Conservation (phyloP, 1,140 invertebrate genomes). For the Drosophila micromelanica region DNA sequence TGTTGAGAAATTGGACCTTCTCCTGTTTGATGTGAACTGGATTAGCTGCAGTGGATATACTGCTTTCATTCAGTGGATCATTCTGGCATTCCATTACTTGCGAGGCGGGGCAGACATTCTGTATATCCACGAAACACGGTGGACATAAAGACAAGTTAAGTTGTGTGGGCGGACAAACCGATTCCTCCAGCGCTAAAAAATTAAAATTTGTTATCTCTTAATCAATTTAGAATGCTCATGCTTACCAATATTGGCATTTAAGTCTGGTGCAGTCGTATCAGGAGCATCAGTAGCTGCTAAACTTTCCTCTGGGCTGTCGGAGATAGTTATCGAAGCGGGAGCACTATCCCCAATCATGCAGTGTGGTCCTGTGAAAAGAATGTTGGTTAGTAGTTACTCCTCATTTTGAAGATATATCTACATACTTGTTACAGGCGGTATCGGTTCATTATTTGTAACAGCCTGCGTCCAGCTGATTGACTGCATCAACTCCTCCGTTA, state of each 20-base stretch:
- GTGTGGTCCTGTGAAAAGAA: conserved; percentile 1
- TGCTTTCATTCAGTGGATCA: conserved; percentile 27
- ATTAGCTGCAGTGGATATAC: too few species aligned
- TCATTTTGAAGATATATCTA: background rate
- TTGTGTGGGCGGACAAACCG: conserved; percentile 18
- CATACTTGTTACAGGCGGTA: background rate
- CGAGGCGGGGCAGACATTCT: conserved; percentile 11
- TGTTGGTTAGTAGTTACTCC: background rate
- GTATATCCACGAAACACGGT: conserved; percentile 28
- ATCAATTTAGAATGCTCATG: background rate
- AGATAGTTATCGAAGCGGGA: too few species aligned
- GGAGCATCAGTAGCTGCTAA: too few species aligned
- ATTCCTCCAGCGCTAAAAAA: background rate
- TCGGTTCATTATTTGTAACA: background rate
- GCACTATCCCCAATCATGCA: background rate
- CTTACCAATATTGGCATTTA: background rate
- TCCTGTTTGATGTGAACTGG: conserved; percentile 13
- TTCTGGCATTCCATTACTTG: background rate
- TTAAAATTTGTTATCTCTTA: background rate
- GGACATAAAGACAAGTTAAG: background rate
- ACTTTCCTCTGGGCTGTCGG: background rate
- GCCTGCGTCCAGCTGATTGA: background rate
- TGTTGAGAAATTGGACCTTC: conserved; percentile 22
- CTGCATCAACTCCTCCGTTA: conserved; percentile 13
- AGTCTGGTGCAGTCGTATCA: background rate